Evolutionary conservation across 2,113 vertebrate species (phyloP).

Genomic region (Larimichthys polyactis): DNA sequence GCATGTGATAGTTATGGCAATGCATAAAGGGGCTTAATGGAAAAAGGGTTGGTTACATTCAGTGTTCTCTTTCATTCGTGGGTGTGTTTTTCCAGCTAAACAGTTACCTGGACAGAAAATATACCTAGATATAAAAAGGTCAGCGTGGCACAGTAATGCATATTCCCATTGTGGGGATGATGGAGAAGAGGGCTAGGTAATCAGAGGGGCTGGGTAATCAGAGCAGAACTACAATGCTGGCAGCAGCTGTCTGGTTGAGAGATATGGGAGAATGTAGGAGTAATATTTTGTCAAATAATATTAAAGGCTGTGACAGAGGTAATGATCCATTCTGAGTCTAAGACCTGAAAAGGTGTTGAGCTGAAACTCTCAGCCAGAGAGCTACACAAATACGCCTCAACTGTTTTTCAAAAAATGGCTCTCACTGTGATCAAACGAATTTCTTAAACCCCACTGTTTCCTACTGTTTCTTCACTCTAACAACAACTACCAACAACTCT

Average conservation of each 20-base stretch:
- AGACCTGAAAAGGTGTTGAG: slow-evolving; percentile 9
- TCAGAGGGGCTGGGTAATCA: neutral
- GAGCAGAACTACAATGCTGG: neutral
- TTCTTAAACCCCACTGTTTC: neutral
- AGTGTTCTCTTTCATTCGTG: neutral
- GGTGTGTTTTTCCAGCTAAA: neutral
- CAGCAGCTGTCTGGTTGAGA: neutral
- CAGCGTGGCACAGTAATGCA: neutral
- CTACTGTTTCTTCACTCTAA: neutral
- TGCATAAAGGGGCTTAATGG: neutral
- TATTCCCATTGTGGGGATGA: neutral
- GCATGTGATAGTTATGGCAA: neutral
- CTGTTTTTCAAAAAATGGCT: neutral
- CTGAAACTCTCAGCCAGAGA: neutral
- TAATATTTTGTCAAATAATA: slow-evolving; percentile 23
- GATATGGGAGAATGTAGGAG: neutral
- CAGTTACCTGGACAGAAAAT: neutral
- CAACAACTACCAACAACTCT: neutral
- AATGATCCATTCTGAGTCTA: neutral
- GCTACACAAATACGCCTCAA: slow-evolving; percentile 1
- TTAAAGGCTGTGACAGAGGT: neutral
- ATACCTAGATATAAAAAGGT: slow-evolving; percentile 1
- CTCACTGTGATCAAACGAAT: neutral
- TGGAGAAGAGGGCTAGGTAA: neutral
- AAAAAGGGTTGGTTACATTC: neutral